These are phyloP conservation scores for Nyctereutes procyonoides DNA, from an alignment of 2,113 vertebrate species.

Conservation along the genomic window DNA sequence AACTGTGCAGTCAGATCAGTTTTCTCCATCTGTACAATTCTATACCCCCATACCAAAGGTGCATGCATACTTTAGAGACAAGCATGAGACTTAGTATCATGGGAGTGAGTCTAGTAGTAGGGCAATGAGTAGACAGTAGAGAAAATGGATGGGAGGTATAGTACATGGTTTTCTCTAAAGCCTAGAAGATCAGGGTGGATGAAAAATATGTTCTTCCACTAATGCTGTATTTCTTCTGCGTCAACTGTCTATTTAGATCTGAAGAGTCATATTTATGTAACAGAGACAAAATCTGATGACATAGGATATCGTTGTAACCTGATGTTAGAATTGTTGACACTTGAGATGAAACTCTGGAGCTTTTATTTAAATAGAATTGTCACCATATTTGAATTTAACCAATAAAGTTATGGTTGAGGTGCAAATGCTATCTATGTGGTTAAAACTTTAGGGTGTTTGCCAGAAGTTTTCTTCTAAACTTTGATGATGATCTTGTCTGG, in stretches of 20 bases:
- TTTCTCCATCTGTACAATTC: too few species aligned
- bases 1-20: neutral
- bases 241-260: conserved; percentile 17
- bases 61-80: neutral
- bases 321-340: conserved; percentile 61
- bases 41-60: rapidly evolving
- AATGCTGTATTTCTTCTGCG: neutral
- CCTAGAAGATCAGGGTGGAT: neutral
- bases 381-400: conserved; percentile 64
- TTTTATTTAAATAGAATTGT: conserved; percentile 73
- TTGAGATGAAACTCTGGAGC: conserved; percentile 62
- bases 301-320: conserved; percentile 44
- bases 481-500: conserved; percentile 25
- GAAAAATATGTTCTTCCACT: neutral
- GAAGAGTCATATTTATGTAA: conserved; percentile 51
- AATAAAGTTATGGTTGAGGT: conserved; percentile 34
- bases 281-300: conserved; percentile 25
- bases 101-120: neutral
- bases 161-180: neutral
- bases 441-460: conserved; percentile 30
- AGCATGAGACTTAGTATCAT: neutral
- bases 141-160: neutral
- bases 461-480: conserved; percentile 52
- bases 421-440: conserved; percentile 37
- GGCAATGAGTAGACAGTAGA: neutral